Conservation (phyloP, 2,113 vertebrate genomes). For the Muntiacus reevesi region DNA sequence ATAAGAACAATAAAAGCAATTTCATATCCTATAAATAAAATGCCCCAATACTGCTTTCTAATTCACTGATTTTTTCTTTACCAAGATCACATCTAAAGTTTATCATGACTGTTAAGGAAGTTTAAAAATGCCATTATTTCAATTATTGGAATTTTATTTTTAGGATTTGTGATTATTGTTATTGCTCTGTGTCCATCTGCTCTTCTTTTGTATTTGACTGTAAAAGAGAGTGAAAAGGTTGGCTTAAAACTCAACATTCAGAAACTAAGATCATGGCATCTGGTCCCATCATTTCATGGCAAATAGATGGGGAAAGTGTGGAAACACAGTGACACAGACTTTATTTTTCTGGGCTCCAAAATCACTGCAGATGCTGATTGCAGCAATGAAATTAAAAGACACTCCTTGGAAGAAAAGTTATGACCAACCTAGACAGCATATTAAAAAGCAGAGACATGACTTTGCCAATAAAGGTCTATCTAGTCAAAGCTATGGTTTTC, state of each 20-base stretch:
- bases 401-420: background rate
- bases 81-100: background rate
- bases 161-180: background rate
- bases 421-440: background rate
- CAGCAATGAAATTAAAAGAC: background rate
- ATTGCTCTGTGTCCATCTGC: background rate
- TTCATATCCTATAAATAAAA: background rate
- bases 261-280: background rate
- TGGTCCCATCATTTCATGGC: background rate
- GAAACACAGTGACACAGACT: background rate
- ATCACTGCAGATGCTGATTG: background rate
- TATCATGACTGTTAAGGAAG: background rate
- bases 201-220: background rate
- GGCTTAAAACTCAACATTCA: background rate
- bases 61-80: conserved; percentile 16
- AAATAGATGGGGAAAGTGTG: background rate
- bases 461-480: background rate
- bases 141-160: background rate
- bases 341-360: background rate
- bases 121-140: background rate
- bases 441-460: background rate
- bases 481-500: background rate
- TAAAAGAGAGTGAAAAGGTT: background rate
- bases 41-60: background rate
- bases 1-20: background rate